Evolutionary conservation across 1,140 invertebrate genomes (phyloP).

Genomic region (Macrobrachium rosenbergii): DNA sequence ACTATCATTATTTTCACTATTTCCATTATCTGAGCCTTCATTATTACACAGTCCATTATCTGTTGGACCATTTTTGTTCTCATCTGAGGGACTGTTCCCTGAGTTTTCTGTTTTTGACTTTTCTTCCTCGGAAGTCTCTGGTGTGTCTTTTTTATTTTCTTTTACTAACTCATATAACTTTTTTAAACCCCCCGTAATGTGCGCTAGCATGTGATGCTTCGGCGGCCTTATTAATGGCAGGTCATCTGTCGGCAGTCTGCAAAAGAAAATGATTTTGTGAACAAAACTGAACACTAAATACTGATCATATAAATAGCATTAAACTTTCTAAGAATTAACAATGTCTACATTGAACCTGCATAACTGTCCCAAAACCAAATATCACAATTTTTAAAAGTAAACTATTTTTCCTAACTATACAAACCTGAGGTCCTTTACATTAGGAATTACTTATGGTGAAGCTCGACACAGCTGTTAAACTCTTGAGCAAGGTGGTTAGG

Average conservation of each 20-base stretch:
- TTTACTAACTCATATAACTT: conserved; percentile 54
- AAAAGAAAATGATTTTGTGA: neutral
- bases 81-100: conserved; percentile 20
- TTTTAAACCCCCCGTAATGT: conserved; percentile 60
- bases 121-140: conserved; percentile 16
- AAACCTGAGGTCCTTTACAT: too few species aligned
- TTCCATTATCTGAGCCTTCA: neutral
- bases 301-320: too few species aligned
- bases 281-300: too few species aligned
- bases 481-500: too few species aligned
- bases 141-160: conserved; percentile 48
- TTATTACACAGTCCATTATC: conserved; percentile 30
- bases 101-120: conserved; percentile 25
- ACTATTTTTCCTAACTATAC: too few species aligned
- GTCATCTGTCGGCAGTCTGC: conserved; percentile 64
- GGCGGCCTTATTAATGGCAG: conserved; percentile 63
- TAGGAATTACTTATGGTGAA: too few species aligned
- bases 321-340: too few species aligned
- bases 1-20: neutral
- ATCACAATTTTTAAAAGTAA: too few species aligned
- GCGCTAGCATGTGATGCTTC: conserved; percentile 63
- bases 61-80: conserved; percentile 48
- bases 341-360: too few species aligned
- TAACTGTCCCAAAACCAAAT: too few species aligned
- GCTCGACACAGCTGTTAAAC: too few species aligned